These are phyloP conservation scores for Notodonta dromedarius DNA, from an alignment of 2,888 invertebrate species.

Conservation along the genomic window DNA sequence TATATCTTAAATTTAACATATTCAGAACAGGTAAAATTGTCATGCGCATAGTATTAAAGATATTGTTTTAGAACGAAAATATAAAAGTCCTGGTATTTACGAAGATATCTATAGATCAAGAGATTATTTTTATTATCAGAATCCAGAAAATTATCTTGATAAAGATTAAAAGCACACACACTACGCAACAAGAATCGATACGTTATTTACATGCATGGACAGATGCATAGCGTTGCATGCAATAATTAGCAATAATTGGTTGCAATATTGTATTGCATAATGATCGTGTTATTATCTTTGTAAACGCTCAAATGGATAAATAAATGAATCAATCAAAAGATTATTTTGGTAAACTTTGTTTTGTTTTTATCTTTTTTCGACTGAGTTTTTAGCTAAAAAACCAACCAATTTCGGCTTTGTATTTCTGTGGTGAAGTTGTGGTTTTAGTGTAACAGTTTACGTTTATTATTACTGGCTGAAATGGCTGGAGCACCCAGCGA, in stretches of 20 bases:
- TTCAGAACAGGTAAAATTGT: too few relatives aligned
- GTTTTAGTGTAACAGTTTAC: not conserved
- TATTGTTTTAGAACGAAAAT: not conserved
- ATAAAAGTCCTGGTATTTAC: not conserved
- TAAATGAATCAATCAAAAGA: not conserved
- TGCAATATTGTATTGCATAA: not conserved
- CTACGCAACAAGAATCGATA: too few relatives aligned
- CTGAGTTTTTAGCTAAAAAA: not conserved
- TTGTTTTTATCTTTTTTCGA: not conserved
- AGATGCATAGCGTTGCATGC: too few relatives aligned
- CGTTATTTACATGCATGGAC: too few relatives aligned
- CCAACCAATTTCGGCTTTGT: not conserved
- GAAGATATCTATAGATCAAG: not conserved
- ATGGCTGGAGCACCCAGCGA: slow-evolving; percentile 86
- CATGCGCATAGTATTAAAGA: too few relatives aligned
- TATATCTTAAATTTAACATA: too few relatives aligned
- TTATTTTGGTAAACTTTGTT: not conserved
- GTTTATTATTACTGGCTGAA: slow-evolving; percentile 5
- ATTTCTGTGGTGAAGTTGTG: not conserved
- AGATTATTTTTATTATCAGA: too few relatives aligned
- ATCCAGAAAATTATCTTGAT: too few relatives aligned
- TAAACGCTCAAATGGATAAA: not conserved
- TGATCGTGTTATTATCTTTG: not conserved
- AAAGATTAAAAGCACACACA: too few relatives aligned
- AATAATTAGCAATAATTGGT: not conserved